A percentile compares a stretch with the other conserved stretches of the same genome.
These are phyloP conservation scores for Parauchenoglanis punctatus DNA, from an alignment of 2,797 vertebrate species.

Conservation along the genomic window DNA sequence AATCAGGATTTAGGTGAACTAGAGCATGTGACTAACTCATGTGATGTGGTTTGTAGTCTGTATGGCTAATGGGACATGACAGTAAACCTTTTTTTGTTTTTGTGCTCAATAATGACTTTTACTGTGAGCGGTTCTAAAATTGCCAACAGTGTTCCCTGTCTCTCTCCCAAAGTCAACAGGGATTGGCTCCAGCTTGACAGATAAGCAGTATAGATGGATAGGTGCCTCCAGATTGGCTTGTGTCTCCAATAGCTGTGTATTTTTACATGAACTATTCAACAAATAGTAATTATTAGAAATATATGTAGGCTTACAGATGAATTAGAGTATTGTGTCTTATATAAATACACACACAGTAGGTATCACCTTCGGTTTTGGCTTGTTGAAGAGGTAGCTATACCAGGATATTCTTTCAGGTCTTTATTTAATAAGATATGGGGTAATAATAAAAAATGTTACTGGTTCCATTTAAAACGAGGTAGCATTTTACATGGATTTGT, in stretches of 20 bases:
- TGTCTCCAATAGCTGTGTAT: background rate
- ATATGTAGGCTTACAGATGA: background rate
- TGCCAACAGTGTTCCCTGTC: no score
- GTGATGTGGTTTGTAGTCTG: background rate
- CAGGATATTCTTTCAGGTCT: background rate
- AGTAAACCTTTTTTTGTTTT: background rate
- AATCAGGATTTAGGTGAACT: background rate
- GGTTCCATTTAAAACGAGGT: background rate
- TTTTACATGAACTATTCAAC: background rate
- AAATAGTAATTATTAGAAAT: background rate
- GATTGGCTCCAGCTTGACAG: no score
- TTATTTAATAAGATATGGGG: background rate
- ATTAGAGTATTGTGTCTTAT: background rate
- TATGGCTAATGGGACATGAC: background rate
- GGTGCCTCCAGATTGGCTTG: background rate
- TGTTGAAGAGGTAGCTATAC: background rate
- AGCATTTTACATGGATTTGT: background rate
- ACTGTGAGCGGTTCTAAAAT: background rate
- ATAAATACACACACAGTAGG: background rate
- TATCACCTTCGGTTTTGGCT: background rate
- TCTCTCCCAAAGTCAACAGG: no score
- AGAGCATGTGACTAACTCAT: background rate
- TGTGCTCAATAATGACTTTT: conserved; percentile 21
- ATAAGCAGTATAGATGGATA: no score
- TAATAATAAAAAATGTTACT: background rate